These are phyloP conservation scores for Phthorimaea operculella DNA, from an alignment of 1,140 invertebrate genomes.

Conservation along the genomic window DNA sequence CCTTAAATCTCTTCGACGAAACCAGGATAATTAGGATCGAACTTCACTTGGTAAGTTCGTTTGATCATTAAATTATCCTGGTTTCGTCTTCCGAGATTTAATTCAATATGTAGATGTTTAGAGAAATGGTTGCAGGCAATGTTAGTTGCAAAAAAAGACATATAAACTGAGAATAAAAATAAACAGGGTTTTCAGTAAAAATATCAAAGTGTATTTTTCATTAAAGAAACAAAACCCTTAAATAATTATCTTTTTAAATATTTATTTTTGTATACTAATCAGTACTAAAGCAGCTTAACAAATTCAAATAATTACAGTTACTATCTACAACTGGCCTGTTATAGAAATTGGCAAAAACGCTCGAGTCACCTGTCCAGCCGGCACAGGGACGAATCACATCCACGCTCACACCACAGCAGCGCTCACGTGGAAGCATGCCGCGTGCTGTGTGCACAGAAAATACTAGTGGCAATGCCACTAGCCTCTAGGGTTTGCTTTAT, in stretches of 20 bases:
- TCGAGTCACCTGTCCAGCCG: too few species aligned
- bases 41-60: conserved; percentile 6
- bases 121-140: background rate
- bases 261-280: background rate
- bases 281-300: background rate
- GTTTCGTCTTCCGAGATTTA: conserved; percentile 2
- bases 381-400: too few species aligned
- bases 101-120: conserved; percentile 2
- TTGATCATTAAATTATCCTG: conserved; percentile 4
- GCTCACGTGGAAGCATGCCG: too few species aligned
- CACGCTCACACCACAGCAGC: too few species aligned
- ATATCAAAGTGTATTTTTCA: background rate
- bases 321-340: too few species aligned
- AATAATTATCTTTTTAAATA: background rate
- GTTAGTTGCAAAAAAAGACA: background rate
- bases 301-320: too few species aligned
- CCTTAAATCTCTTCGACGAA: too few species aligned
- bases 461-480: too few species aligned
- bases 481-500: too few species aligned
- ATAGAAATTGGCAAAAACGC: too few species aligned
- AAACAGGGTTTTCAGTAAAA: background rate
- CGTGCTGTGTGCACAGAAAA: too few species aligned
- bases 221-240: background rate
- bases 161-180: background rate
- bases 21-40: background rate